Evolutionary conservation across 2,797 vertebrate species (phyloP), one percentile per base, ranked within the genome.

Genomic region (Danio tinwini): DNA sequence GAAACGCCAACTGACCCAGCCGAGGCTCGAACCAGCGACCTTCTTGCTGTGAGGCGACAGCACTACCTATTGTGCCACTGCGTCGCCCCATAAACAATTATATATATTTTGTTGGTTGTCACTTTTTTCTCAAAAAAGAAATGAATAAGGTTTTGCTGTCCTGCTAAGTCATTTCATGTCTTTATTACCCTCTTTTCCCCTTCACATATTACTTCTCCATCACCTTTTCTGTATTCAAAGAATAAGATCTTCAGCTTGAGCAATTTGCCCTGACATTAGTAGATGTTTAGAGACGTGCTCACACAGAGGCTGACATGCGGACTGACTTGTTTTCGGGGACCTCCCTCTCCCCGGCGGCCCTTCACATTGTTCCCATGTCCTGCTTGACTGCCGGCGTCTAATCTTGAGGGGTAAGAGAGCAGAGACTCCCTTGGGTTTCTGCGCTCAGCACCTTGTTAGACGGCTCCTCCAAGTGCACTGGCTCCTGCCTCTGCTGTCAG

Each of bases 201-300:
- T 50, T 68, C 49, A 74, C 81, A 19, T 82, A 86, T 86, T 75
- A 83, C 74, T 89, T 90, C 86, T 83, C 59, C 45, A 52, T 65
- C 74, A 75, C 0, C 44, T 5, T 83, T 7, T 85, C n/a, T 65
- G 85, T 83, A 81, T 91, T 88, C 92, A 91, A 91, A 87, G 87
- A 89, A 85, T 92, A 90, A 91, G 95, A 96, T 93, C 92, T 94
- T 93, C 95, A 91, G 90, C 93, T 93, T 61, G 81, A 89, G 93
- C 95, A 93, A 90, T 96, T 96, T 96, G 93, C 95, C 93, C 92
- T 95, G 94, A 96, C 93, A 93, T 91, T 92, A 93, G 93, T 93
- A 95, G 92, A 94, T 94, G 93, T 93, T 95, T 93, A 94, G 93
- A 93, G 82, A 81, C 72, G 79, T 63, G 29, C 39, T 71, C 52